phyloP scores from a whole-genome alignment of 2,113 vertebrate genomes.

The Nanorana parkeri region DNA sequence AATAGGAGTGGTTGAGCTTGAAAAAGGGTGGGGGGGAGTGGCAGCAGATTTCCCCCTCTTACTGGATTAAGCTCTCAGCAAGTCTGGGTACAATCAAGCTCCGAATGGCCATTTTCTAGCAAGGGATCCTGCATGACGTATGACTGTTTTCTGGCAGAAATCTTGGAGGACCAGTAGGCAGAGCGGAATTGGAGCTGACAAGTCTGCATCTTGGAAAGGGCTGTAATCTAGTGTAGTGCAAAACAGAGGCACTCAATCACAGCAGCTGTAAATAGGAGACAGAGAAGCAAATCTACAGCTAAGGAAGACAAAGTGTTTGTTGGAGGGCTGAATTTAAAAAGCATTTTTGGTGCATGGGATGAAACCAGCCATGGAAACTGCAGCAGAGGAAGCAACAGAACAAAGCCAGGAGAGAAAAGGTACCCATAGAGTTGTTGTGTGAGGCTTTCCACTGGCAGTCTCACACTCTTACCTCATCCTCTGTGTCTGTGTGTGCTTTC shows the following conservation, averaged over 20 bases:
- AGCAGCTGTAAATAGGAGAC: slow-evolving; percentile 69
- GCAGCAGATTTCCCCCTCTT: slow-evolving; percentile 50
- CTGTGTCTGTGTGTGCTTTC: slow-evolving; percentile 60
- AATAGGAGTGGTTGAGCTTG: slow-evolving; percentile 41
- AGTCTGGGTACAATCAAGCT: slow-evolving; percentile 57
- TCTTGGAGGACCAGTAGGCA: slow-evolving; percentile 74
- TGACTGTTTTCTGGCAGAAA: slow-evolving; percentile 73
- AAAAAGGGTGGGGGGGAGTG: slow-evolving; percentile 44
- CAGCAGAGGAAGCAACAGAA: slow-evolving; percentile 87
- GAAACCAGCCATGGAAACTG: slow-evolving; percentile 94
- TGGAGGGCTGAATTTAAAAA: slow-evolving; percentile 70
- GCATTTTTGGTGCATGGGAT: slow-evolving; percentile 91
- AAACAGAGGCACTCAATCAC: slow-evolving; percentile 77
- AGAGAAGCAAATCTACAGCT: slow-evolving; percentile 69
- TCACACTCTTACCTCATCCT: slow-evolving; percentile 71
- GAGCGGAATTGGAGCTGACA: slow-evolving; percentile 76
- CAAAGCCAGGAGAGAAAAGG: slow-evolving; percentile 91
- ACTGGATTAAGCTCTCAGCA: slow-evolving; percentile 51
- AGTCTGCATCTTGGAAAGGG: slow-evolving; percentile 77
- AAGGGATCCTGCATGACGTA: slow-evolving; percentile 72
- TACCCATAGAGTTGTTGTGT: slow-evolving; percentile 79
- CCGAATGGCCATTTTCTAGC: slow-evolving; percentile 73
- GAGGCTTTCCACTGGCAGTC: slow-evolving; percentile 75
- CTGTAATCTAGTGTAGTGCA: slow-evolving; percentile 74
- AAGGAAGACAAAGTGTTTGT: slow-evolving; percentile 78